Base-by-base conservation (phyloP, 2,888 invertebrate species). In the Deilephila elpenor region DNA sequence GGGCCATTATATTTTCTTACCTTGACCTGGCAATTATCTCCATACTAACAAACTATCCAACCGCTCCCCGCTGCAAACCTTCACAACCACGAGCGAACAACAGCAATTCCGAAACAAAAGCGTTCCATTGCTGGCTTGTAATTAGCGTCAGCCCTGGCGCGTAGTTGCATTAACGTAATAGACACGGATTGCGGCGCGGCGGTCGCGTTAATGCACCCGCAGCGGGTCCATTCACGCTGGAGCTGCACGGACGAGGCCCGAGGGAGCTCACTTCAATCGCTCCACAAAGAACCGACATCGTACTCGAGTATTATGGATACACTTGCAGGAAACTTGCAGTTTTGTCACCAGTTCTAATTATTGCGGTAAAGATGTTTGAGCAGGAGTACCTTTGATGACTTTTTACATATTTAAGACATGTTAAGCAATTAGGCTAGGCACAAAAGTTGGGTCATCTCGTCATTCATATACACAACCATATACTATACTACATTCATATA, bases 61-160 rank as follows among this genome's bases (percentile, higher is more conserved):
- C 32, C 17, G 56, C n/a, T 19, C 29, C 7, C 59, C n/a, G n/a
- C 70, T 29, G 53, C 37, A 64, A 37, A 37, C 25, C 51, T 14
- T 70, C 20, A 53, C 32, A 29, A 53, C 17, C 5, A 56, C 56
- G n/a, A n/a, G 70, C 25, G 53, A 70, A 71, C 70, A 71, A 71
- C 32, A 71, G 70, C 56, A 71, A 71, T 71, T 71, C n/a, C 32
- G 56, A 56, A 71, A 71, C 56, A 71, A 71, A 71, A 56, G 56
- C 56, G 32, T 56, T 56, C 17, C 70, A 71, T 71, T 32, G 25
- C 70, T 59, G 56, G 70, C n/a, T 59, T 8, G 29, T 71, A 71
- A 71, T 71, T 34, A 59, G 53, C 70, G 34, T 56, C 70, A 29
- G 67, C 44, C 25, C 51, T 17, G 17, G 51, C 51, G 67, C 5